Evolutionary conservation across 2,888 invertebrate genomes (phyloP).

Genomic region (Zaprionus obscuricornis): DNA sequence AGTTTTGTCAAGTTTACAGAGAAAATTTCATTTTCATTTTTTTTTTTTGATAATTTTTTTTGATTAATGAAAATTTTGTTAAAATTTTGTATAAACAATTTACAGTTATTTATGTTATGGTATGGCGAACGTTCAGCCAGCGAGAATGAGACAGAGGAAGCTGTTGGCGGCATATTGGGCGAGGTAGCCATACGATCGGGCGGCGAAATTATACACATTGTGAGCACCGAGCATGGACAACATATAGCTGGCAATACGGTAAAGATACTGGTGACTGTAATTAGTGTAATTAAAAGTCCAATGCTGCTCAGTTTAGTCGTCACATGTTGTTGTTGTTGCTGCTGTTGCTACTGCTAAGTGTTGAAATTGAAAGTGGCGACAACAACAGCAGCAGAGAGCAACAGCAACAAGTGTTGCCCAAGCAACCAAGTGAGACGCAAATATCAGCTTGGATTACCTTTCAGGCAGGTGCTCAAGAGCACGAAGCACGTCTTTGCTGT

Average conservation of each 20-base stretch:
- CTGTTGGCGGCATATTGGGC: slow-evolving; percentile 83
- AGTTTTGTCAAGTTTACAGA: too few relatives aligned
- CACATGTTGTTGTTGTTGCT: too few relatives aligned
- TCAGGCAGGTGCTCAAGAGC: slow-evolving; percentile 71
- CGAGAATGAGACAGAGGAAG: slow-evolving; percentile 83
- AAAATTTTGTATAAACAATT: too few relatives aligned
- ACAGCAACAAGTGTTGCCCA: slow-evolving; percentile 57
- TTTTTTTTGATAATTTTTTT: too few relatives aligned
- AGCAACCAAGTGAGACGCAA: slow-evolving; percentile 74
- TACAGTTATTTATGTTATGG: slow-evolving; percentile 84
- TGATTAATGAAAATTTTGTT: too few relatives aligned
- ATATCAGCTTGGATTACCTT: slow-evolving; percentile 72
- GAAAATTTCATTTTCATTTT: too few relatives aligned
- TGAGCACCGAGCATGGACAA: slow-evolving; percentile 80
- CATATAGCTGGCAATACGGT: slow-evolving; percentile 82
- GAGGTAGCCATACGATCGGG: slow-evolving; percentile 84
- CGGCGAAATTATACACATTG: slow-evolving; percentile 83
- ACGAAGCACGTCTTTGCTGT: slow-evolving; percentile 37
- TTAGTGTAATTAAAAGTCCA: slow-evolving; percentile 68
- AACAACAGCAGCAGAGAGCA: slow-evolving; percentile 23
- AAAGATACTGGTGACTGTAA: slow-evolving; percentile 59
- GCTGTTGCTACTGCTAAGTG: slow-evolving; percentile 47
- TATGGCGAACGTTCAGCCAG: slow-evolving; percentile 82
- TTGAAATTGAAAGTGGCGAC: slow-evolving; percentile 72
- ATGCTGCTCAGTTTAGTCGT: slow-evolving; percentile 31